phyloP scores from a whole-genome alignment of 2,113 vertebrate species.

The Oncorhynchus tshawytscha region DNA sequence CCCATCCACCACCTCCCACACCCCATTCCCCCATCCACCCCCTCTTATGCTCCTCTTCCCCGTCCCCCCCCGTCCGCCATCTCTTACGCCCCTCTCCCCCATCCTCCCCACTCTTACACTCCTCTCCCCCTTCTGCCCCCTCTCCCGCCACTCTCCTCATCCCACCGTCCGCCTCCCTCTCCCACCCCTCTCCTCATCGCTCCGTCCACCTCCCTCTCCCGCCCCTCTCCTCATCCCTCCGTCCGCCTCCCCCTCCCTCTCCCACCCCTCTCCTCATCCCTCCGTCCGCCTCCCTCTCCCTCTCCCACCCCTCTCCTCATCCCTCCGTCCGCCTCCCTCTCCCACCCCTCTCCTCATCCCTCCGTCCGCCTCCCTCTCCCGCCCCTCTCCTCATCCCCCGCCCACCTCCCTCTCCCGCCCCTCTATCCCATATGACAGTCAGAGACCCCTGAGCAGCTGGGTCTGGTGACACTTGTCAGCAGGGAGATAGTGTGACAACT shows the following conservation, averaged over 20 bases:
- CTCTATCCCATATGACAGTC: constrained; percentile 44
- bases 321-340: neutral
- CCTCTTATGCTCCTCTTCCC: constrained; percentile 36
- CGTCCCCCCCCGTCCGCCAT: neutral
- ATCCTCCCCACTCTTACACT: neutral
- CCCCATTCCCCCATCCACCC: neutral
- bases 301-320: constrained; percentile 25
- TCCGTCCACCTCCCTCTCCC: neutral
- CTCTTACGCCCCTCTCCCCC: constrained; percentile 30
- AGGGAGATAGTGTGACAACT: constrained; percentile 46
- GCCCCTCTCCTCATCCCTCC: constrained; percentile 19
- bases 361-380: neutral
- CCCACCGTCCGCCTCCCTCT: neutral
- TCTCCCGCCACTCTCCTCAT: neutral
- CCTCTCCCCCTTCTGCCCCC: neutral
- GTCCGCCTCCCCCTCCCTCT: neutral
- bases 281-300: neutral
- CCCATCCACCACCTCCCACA: neutral
- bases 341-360: constrained; percentile 15
- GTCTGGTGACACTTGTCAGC: constrained; percentile 67
- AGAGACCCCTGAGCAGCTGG: constrained; percentile 54
- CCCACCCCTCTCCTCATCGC: constrained; percentile 13
- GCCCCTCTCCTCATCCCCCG: constrained; percentile 16
- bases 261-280: constrained; percentile 14
- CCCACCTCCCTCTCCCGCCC: neutral